phyloP scores from a whole-genome alignment of 2,113 vertebrate genomes.

The Diadophis punctatus region DNA sequence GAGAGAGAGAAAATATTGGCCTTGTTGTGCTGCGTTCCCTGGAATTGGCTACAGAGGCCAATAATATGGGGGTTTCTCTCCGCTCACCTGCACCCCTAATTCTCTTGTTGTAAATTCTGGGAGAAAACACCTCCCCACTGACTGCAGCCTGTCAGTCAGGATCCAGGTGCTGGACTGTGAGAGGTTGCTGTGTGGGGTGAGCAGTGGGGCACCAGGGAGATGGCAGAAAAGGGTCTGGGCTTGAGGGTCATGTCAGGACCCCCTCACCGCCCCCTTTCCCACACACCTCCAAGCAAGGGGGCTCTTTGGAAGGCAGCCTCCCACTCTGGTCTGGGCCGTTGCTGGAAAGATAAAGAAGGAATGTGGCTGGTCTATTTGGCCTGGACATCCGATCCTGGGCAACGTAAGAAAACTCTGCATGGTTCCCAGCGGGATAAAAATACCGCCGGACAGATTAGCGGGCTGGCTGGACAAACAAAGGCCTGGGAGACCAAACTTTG shows the following conservation, averaged over 20 bases:
- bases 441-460: not conserved
- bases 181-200: not conserved
- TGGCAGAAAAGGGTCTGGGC: not conserved
- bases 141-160: not conserved
- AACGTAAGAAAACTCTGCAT: not conserved
- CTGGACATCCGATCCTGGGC: not conserved
- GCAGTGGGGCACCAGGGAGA: not conserved
- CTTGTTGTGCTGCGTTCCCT: not conserved
- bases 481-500: not conserved
- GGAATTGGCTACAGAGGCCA: not conserved
- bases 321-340: not conserved
- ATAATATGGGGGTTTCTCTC: not conserved
- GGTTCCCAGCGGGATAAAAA: not conserved
- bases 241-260: not conserved
- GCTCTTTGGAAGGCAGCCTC: not conserved
- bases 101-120: not conserved
- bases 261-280: not conserved
- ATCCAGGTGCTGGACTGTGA: fast-evolving
- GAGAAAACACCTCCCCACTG: not conserved
- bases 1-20: not conserved
- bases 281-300: not conserved
- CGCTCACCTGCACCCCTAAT: not conserved
- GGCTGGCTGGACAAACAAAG: not conserved
- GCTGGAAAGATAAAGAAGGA: not conserved
- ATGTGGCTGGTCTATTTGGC: not conserved